Conservation (phyloP, 2,888 invertebrate genomes). For the Alentia gelatinosa region DNA sequence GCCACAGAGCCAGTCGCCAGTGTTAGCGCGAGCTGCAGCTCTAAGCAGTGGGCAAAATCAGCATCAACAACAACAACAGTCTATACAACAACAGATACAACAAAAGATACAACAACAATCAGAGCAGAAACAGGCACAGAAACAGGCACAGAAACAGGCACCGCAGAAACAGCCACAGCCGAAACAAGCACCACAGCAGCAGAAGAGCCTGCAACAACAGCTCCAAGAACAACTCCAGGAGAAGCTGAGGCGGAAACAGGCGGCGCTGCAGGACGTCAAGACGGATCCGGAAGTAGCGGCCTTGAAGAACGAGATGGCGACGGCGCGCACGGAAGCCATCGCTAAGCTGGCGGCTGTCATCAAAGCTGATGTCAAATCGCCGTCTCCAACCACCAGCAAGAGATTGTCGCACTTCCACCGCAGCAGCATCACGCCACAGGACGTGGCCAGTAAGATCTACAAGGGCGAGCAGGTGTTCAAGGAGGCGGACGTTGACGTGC, state of each 20-base stretch:
- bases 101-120: background rate
- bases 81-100: background rate
- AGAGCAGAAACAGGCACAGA: slow-evolving; percentile 3
- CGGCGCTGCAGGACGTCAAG: slow-evolving; percentile 22
- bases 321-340: slow-evolving; percentile 23
- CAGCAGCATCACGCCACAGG: background rate
- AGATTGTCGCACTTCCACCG: background rate
- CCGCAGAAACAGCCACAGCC: background rate
- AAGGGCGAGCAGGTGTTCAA: slow-evolving; percentile 66
- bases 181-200: background rate
- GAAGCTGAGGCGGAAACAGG: slow-evolving; percentile 31
- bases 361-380: background rate
- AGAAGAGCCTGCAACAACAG: slow-evolving; percentile 41
- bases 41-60: no score
- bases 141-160: background rate
- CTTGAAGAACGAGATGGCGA: slow-evolving; percentile 36
- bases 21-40: background rate
- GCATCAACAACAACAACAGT: background rate
- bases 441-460: slow-evolving; percentile 48
- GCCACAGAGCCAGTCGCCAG: background rate
- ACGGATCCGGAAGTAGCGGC: slow-evolving; percentile 26
- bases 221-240: slow-evolving; percentile 41
- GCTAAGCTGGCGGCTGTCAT: slow-evolving; percentile 28
- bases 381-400: background rate
- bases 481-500: slow-evolving; percentile 70